phyloP scores from a whole-genome alignment of 1,140 invertebrate species.

The Papilio polyxenes region DNA sequence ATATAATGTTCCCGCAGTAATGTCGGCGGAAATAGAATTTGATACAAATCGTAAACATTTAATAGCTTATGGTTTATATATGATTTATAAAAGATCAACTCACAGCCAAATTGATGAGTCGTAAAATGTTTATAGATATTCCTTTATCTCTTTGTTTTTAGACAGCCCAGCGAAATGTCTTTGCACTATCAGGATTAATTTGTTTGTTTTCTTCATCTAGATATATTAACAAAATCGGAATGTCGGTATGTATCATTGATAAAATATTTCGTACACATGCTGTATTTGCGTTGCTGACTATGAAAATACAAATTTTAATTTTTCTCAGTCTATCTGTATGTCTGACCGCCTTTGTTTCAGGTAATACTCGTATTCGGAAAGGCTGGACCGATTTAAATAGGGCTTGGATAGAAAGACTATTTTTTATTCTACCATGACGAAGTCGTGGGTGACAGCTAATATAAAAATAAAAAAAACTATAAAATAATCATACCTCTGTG shows the following conservation, averaged over 20 bases:
- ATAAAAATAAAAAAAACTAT: neutral
- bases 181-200: neutral
- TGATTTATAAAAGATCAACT: slow-evolving; percentile 7
- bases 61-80: slow-evolving; percentile 13
- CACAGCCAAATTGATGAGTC: neutral
- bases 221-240: neutral
- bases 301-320: too few species aligned
- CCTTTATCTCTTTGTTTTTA: slow-evolving; percentile 13
- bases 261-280: too few species aligned
- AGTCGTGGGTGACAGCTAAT: too few species aligned
- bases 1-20: neutral
- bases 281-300: too few species aligned
- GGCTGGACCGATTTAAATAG: too few species aligned
- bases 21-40: slow-evolving; percentile 5
- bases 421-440: too few species aligned
- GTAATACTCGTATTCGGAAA: too few species aligned
- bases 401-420: too few species aligned
- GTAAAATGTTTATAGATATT: slow-evolving; percentile 18
- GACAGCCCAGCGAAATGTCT: neutral
- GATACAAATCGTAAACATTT: slow-evolving; percentile 19
- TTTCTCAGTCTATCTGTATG: too few species aligned
- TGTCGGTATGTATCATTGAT: too few species aligned
- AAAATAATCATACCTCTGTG: neutral
- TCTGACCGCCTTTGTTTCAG: too few species aligned
- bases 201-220: neutral